Conservation (phyloP, 1,140 invertebrate species). For the Halictus rubicundus region DNA sequence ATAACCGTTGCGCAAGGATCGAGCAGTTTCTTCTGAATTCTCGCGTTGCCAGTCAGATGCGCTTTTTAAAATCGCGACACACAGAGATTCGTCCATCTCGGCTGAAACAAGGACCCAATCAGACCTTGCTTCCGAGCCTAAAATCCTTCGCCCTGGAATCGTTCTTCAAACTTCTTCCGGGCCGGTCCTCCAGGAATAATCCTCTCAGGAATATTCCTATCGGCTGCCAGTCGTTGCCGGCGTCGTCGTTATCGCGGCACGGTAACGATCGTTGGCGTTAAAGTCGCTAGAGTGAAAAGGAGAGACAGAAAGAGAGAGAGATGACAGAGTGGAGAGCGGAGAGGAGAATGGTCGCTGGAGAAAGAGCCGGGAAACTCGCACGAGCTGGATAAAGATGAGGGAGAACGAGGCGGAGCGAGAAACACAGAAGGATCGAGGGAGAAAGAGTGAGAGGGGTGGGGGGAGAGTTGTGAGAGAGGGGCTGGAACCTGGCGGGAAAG, state of each 20-base stretch:
- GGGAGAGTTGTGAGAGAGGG: conserved; percentile 9
- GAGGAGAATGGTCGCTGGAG: background rate
- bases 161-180: conserved; percentile 35
- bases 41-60: too few relatives aligned
- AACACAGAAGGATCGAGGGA: background rate
- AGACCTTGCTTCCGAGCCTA: background rate
- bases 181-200: conserved; percentile 50
- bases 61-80: too few relatives aligned
- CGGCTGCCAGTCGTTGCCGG: conserved; percentile 55
- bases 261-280: conserved; percentile 65
- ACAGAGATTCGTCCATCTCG: too few relatives aligned
- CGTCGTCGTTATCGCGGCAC: conserved; percentile 59
- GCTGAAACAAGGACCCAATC: background rate
- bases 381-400: conserved; percentile 20
- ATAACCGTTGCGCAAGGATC: too few relatives aligned
- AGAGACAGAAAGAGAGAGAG: background rate
- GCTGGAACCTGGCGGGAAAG: background rate
- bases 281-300: conserved; percentile 48
- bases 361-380: conserved; percentile 11
- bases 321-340: too few relatives aligned
- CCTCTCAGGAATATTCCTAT: conserved; percentile 62
- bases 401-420: conserved; percentile 27
- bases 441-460: conserved; percentile 6
- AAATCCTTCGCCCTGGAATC: background rate
- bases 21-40: too few relatives aligned